phyloP scores from a whole-genome alignment of 2,888 invertebrate species.

The Agonopterix subpropinquella region DNA sequence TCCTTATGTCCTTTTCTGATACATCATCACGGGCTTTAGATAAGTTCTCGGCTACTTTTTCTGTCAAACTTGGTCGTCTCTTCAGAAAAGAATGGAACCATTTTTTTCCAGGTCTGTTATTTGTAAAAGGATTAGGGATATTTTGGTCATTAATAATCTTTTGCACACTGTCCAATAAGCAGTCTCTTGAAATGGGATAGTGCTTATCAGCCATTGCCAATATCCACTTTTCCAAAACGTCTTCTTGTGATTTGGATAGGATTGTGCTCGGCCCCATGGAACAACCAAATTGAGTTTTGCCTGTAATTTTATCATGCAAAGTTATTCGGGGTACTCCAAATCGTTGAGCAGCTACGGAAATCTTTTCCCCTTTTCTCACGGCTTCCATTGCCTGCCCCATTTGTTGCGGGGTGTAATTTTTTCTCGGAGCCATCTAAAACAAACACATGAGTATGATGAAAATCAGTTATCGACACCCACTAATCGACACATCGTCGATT shows the following conservation, averaged over 20 bases:
- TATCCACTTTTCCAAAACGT: not conserved
- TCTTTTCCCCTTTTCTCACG: constrained; percentile 16
- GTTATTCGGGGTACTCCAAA: constrained; percentile 5
- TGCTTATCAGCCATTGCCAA: constrained; percentile 3
- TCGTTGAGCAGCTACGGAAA: not conserved
- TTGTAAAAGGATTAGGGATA: not conserved
- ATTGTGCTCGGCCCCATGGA: constrained; percentile 7
- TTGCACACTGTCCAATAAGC: constrained; percentile 2
- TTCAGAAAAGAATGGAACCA: constrained; percentile 4
- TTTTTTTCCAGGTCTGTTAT: not conserved
- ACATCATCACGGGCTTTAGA: constrained; percentile 2
- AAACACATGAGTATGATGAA: not conserved
- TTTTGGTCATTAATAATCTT: not conserved
- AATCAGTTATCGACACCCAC: not conserved
- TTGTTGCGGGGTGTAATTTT: constrained; percentile 10
- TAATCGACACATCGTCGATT: not conserved
- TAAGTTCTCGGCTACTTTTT: constrained; percentile 2
- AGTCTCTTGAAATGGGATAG: constrained; percentile 1
- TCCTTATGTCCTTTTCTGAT: not conserved
- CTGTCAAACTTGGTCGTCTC: not conserved
- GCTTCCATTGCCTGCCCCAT: constrained; percentile 9
- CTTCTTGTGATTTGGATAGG: constrained; percentile 6
- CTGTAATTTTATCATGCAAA: constrained; percentile 8
- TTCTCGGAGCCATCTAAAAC: constrained; percentile 8
- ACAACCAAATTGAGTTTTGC: constrained; percentile 10